Conservation (phyloP, 2,888 invertebrate genomes). For the Andrena trimmerana region DNA sequence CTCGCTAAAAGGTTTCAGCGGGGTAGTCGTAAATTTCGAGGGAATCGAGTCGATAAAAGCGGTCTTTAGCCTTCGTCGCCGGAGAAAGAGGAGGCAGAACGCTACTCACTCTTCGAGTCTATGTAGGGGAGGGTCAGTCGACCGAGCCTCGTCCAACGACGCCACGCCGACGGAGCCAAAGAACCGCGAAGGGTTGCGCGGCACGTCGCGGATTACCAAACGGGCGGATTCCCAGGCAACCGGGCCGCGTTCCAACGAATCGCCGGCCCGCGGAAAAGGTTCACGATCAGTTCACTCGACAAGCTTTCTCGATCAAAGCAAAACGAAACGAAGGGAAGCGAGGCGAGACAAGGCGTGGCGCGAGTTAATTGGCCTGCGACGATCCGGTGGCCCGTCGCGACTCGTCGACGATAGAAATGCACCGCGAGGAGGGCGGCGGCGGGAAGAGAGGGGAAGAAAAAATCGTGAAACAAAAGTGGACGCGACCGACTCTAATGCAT, state of each 20-base stretch:
- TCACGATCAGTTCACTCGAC: neutral
- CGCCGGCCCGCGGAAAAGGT: neutral
- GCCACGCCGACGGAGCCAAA: neutral
- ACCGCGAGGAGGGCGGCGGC: neutral
- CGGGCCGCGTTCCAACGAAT: neutral
- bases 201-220: neutral
- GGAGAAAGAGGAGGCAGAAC: neutral
- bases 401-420: neutral
- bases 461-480: conserved; percentile 43
- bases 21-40: conserved; percentile 15
- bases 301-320: neutral
- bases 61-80: neutral
- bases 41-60: neutral
- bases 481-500: conserved; percentile 61
- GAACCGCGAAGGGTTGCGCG: neutral
- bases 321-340: neutral
- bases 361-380: conserved; percentile 23
- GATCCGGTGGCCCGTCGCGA: neutral
- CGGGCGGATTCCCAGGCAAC: too few relatives aligned
- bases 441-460: neutral
- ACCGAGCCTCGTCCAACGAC: neutral
- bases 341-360: neutral
- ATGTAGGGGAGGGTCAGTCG: neutral
- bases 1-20: conserved; percentile 23
- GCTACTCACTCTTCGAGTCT: neutral